Percentiles rank a stretch among this genome's conserved stretches.
phyloP scores from a whole-genome alignment of 2,113 vertebrate genomes.

The Athene cunicularia region DNA sequence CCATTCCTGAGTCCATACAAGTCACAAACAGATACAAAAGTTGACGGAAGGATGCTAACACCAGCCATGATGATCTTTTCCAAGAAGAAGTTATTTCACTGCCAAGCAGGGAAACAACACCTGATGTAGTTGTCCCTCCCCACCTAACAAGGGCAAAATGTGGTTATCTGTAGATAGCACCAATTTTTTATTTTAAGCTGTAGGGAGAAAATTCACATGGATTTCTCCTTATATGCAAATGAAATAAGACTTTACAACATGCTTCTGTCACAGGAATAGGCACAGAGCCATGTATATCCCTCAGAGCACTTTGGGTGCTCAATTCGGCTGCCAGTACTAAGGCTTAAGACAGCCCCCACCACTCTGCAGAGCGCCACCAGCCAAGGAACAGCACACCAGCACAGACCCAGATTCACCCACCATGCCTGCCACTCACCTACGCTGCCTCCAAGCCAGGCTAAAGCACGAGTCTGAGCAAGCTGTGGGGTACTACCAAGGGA shows the following conservation, averaged over 20 bases:
- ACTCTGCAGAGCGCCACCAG: neutral
- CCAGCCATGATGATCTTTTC: neutral
- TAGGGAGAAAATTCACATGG: neutral
- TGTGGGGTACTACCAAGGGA: neutral
- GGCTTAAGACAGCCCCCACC: neutral
- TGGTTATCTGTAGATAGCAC: neutral
- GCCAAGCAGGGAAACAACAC: neutral
- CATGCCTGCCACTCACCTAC: rapidly evolving
- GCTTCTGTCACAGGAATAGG: neutral
- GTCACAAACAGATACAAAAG: neutral
- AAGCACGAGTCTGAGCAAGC: neutral
- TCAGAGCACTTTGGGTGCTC: neutral
- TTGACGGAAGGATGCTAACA: neutral
- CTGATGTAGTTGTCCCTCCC: neutral
- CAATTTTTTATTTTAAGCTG: neutral
- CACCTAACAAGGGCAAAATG: neutral
- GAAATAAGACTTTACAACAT: neutral
- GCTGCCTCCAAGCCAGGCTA: neutral
- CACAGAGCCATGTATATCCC: neutral
- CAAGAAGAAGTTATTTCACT: neutral
- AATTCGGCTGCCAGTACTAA: neutral
- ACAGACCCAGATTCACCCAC: neutral
- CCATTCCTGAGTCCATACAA: neutral
- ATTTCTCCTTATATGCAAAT: neutral
- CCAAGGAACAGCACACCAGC: neutral